Base-by-base conservation (phyloP, 2,888 invertebrate species). In the Lydus trimaculatus region DNA sequence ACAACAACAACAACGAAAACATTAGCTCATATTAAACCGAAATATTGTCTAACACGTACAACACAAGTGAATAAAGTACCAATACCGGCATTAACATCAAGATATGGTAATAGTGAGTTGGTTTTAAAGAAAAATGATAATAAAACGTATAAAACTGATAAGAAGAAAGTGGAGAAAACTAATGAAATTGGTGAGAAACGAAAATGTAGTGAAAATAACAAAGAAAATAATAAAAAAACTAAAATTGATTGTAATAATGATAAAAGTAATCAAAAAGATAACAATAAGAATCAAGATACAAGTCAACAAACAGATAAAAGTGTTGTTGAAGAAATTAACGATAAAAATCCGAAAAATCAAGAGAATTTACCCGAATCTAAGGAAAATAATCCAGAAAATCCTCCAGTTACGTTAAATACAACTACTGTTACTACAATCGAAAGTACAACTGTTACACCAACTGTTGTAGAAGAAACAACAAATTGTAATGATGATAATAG, bases 21-120 rank as follows among this genome's bases (percentile, higher is more conserved):
- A 28, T 17, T 63, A 28, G 13, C 66, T 43, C 70, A 25, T 62
- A 73, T 78, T 59, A 69, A 56, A 67, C 73, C 77, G 7, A 80
- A 80, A 69, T 72, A 72, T n/a, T 81, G 79, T 62, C 63, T 81
- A 20, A 85, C 85, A 2, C 78, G 75, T 72, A 84, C 85, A 2
- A 84, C 84, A 4, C 85, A 84, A 72, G 79, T 83, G 7, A 85
- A 85, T 77, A 86, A 85, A 77, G 81, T 86, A 25, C 85, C 85
- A 9, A 86, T 86, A 64, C 84, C 85, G 6, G 84, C 85, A 1
- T 75, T 85, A 61, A 80, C 82, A 8, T 82, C 84, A 15, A 75
- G 75, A 31, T 83, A 82, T 75, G 78, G 78, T 20, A 75, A 72
- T 52, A 39, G 69, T 67, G 72, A 71, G 48, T 61, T 73, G 25